phyloP scores from a whole-genome alignment of 37 sponge, comb jelly and placozoan genomes.

The Chondrosia reniformis region DNA sequence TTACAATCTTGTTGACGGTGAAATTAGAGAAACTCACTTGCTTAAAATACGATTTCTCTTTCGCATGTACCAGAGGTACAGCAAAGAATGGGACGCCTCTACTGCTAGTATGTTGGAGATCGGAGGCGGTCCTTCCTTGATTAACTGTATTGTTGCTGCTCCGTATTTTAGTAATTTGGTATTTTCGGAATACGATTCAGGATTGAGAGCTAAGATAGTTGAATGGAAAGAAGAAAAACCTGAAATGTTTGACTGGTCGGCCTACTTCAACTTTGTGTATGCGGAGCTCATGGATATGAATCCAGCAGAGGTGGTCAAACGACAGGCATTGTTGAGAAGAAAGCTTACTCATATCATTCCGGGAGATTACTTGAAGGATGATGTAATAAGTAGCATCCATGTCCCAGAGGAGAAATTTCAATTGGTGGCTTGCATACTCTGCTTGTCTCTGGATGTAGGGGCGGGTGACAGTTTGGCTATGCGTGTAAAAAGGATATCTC shows the following conservation, averaged over 20 bases:
- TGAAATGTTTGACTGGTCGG: neutral
- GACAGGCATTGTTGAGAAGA: neutral
- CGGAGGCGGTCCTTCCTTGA: neutral
- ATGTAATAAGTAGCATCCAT: neutral
- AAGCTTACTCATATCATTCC: neutral
- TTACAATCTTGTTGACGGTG: too few relatives aligned
- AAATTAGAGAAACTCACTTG: too few relatives aligned
- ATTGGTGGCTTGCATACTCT: neutral
- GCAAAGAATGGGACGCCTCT: neutral
- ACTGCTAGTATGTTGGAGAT: neutral
- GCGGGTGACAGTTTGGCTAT: too few relatives aligned
- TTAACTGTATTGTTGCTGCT: neutral
- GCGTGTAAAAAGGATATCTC: too few relatives aligned
- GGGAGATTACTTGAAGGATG: neutral
- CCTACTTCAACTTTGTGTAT: neutral
- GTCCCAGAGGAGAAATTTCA: constrained; percentile 1
- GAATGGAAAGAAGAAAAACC: neutral
- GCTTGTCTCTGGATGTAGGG: too few relatives aligned
- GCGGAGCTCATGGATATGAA: neutral
- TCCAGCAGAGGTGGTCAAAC: neutral
- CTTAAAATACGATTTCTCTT: too few relatives aligned
- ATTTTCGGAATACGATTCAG: neutral
- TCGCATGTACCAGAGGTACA: neutral
- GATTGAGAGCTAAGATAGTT: neutral
- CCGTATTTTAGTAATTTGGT: neutral